phyloP scores from a whole-genome alignment of 2,113 vertebrate genomes.

The Malurus elegans region DNA sequence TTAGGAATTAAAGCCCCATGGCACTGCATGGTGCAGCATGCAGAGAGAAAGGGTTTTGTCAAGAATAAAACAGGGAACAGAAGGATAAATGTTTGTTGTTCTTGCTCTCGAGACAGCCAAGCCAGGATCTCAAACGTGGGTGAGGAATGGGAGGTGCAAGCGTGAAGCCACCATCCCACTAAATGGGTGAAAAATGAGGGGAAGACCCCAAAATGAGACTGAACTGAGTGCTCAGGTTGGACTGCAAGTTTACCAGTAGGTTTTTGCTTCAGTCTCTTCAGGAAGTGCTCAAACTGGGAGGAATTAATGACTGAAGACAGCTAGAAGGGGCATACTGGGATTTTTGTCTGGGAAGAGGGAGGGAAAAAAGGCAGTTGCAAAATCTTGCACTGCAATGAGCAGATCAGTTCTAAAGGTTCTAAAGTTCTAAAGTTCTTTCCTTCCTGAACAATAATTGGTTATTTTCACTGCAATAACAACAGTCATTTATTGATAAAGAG shows the following conservation, averaged over 20 bases:
- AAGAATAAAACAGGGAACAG: not conserved
- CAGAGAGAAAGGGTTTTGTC: not conserved
- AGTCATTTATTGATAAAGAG: not conserved
- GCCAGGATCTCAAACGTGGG: not conserved
- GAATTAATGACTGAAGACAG: not conserved
- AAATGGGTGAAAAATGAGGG: not conserved
- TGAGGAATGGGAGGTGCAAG: not conserved
- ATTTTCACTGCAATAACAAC: not conserved
- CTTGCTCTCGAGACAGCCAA: not conserved
- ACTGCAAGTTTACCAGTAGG: too few species aligned
- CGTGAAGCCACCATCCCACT: not conserved
- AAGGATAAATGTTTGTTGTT: not conserved
- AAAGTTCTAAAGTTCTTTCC: not conserved
- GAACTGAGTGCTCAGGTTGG: not conserved
- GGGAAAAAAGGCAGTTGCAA: not conserved
- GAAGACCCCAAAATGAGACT: not conserved
- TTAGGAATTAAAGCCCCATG: not conserved
- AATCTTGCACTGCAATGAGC: not conserved
- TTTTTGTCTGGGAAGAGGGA: not conserved
- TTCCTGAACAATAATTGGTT: not conserved
- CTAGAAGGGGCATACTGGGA: not conserved
- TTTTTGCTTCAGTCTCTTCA: not conserved
- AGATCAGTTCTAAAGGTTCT: not conserved
- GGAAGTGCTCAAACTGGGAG: not conserved
- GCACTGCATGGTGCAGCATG: not conserved